Conservation (phyloP, 2,113 vertebrate species). For the Melanotaenia duboulayi region DNA sequence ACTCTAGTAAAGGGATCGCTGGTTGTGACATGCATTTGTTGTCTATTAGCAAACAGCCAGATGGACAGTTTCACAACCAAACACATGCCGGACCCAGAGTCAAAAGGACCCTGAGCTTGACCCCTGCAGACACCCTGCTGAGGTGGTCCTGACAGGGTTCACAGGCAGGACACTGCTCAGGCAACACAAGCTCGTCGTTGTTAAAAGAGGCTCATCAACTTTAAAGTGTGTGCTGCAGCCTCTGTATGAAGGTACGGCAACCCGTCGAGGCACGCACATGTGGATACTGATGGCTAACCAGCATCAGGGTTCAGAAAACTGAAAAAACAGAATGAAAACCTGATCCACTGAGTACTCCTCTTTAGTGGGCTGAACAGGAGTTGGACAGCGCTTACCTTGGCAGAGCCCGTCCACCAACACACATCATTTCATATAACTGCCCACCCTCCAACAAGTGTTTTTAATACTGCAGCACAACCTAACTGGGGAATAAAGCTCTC, state of each 20-base stretch:
- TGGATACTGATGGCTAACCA: conserved; percentile 8
- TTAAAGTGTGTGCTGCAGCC: conserved; percentile 53
- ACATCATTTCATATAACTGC: conserved; percentile 35
- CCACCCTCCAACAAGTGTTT: neutral
- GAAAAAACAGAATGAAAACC: conserved; percentile 23
- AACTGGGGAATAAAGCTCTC: conserved; percentile 30
- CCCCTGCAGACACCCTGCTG: conserved; percentile 36
- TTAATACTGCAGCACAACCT: neutral
- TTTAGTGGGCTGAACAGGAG: conserved; percentile 22
- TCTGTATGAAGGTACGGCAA: neutral
- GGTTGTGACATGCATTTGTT: conserved; percentile 14
- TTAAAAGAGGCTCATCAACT: conserved; percentile 15
- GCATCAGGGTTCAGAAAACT: conserved; percentile 42
- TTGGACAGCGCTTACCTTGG: conserved; percentile 48
- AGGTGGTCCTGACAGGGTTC: conserved; percentile 62
- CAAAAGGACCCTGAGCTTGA: conserved; percentile 41
- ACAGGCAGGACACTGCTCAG: conserved; percentile 36
- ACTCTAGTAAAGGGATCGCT: neutral
- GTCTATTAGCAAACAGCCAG: conserved; percentile 1
- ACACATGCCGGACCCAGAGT: conserved; percentile 42
- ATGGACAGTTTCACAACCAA: conserved; percentile 36
- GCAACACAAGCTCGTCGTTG: no score
- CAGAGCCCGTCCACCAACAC: conserved; percentile 35
- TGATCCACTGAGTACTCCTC: conserved; percentile 15
- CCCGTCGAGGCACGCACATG: neutral